phyloP scores from a whole-genome alignment of 1,140 invertebrate genomes.

The Calephelis virginiensis region DNA sequence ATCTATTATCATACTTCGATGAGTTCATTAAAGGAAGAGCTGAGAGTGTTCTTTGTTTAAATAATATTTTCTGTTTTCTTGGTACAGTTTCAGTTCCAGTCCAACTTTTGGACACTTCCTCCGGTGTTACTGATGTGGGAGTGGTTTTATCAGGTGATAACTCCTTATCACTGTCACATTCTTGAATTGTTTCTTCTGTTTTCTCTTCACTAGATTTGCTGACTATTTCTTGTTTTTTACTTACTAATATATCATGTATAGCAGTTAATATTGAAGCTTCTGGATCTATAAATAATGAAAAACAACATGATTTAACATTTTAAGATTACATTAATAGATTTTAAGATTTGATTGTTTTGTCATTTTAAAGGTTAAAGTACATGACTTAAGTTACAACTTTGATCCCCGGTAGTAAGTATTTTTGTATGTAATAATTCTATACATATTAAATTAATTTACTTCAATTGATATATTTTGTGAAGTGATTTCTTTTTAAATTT shows the following conservation, averaged over 20 bases:
- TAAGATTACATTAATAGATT: too few species aligned
- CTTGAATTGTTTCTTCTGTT: conserved; percentile 41
- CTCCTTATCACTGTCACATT: conserved; percentile 54
- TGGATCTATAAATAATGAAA: conserved; percentile 47
- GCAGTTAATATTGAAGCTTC: conserved; percentile 54
- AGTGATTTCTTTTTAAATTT: too few species aligned
- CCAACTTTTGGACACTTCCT: conserved; percentile 28
- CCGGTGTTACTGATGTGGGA: conserved; percentile 52
- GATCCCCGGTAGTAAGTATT: too few species aligned
- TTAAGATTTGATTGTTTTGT: too few species aligned
- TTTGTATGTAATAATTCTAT: too few species aligned
- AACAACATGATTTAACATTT: neutral
- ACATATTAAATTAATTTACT: too few species aligned
- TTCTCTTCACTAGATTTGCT: conserved; percentile 36
- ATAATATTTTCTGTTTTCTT: conserved; percentile 62
- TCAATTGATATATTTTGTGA: too few species aligned
- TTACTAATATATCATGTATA: conserved; percentile 49
- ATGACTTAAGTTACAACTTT: too few species aligned
- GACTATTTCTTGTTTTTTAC: conserved; percentile 27
- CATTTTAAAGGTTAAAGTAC: too few species aligned
- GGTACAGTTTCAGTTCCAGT: conserved; percentile 50
- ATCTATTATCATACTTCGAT: conserved; percentile 60
- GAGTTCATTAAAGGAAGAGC: conserved; percentile 64
- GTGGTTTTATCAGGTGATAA: conserved; percentile 55
- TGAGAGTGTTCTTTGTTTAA: conserved; percentile 72